Base-by-base conservation (phyloP, 2,797 vertebrate genomes). In the Uromys caudimaculatus region DNA sequence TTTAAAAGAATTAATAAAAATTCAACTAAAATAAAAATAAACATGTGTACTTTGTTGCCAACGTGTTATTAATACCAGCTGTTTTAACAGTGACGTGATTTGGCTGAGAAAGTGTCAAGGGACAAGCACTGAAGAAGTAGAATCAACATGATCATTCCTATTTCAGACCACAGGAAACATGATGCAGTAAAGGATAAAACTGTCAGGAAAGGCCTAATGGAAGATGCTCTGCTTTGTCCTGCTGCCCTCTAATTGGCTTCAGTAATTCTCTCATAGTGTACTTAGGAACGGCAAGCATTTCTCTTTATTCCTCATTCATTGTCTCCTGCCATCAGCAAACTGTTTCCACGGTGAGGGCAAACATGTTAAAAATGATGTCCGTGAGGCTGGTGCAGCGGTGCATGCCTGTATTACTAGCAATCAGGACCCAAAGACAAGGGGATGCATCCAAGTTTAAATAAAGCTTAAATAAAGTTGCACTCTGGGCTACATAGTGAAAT, bases 1-100 rank as follows among this genome's bases (percentile, higher is more conserved):
- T 91, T 90, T 44, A 17, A 90, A 83, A 83, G 19, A 47, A 58
- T 81, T 77, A 62, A 77, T 64, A 73, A 93, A 90, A 95, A 73
- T 77, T 71, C 52, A 83, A 73, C 79, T 91, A 73, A 54, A 91
- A 78, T 89, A 67, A 87, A 93, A 76, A 84, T 56, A 76, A 86
- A 81, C 52, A 73, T 50, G 32, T 86, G 52, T 44, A 56, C 38
- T 88, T 67, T 58, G 19, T 89, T 85, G 54, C 85, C 85, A 85
- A n/a, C 24, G 14, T 73, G 77, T 79, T 91, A 77, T 83, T 54
- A 83, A 41, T 24, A 83, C 17, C 77, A 84, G 77, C 82, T 88
- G 83, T 38, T 71, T 77, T 71, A 71, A 54, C n/a, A 38, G 50
- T 73, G 44, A 11, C 83, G 19, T 93, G 76, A 78, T 47, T 90